Conservation (phyloP, 2,888 invertebrate species). For the Scaptomyza caliginosa region DNA sequence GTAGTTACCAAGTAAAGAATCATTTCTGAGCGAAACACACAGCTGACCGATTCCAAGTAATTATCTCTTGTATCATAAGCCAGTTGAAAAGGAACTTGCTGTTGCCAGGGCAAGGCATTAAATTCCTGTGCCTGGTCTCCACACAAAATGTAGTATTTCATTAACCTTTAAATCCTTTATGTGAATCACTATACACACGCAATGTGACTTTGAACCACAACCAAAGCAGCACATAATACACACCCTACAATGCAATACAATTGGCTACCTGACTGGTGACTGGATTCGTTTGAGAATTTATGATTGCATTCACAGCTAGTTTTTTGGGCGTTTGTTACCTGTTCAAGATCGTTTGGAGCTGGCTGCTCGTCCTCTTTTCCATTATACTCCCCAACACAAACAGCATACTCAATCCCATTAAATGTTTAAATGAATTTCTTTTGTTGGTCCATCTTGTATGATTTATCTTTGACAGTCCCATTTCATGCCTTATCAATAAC, state of each 20-base stretch:
- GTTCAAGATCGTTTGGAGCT: constrained; percentile 8
- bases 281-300: constrained; percentile 40
- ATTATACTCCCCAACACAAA: not conserved
- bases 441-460: constrained; percentile 39
- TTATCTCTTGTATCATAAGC: constrained; percentile 29
- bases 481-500: constrained; percentile 67
- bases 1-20: constrained; percentile 17
- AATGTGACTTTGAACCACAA: constrained; percentile 51
- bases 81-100: constrained; percentile 15
- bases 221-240: constrained; percentile 23
- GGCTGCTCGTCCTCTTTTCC: not conserved
- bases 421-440: constrained; percentile 35
- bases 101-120: constrained; percentile 8
- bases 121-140: constrained; percentile 33
- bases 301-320: not conserved
- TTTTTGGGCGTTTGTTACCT: constrained; percentile 27
- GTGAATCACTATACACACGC: constrained; percentile 57
- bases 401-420: constrained; percentile 22
- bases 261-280: constrained; percentile 63
- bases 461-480: constrained; percentile 67
- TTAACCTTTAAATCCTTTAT: constrained; percentile 65
- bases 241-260: constrained; percentile 24
- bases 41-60: constrained; percentile 29
- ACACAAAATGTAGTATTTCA: constrained; percentile 63
- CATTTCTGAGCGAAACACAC: constrained; percentile 16